phyloP scores from a whole-genome alignment of 1,140 invertebrate species.

The Hyles vespertilio region DNA sequence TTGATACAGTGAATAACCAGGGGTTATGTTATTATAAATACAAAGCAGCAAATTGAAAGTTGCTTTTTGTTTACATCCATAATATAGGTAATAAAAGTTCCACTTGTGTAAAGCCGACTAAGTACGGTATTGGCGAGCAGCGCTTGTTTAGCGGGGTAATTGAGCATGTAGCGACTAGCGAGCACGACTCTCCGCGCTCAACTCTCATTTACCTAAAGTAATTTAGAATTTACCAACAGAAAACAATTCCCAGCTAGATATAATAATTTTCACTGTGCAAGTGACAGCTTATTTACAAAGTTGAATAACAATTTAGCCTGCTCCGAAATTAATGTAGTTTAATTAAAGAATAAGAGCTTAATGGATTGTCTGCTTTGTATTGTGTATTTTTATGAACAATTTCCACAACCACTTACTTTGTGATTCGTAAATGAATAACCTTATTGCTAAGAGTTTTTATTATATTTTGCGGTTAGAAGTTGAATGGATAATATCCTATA shows the following conservation, averaged over 20 bases:
- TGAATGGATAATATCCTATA: too few relatives aligned
- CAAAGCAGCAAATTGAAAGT: too few relatives aligned
- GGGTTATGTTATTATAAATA: too few relatives aligned
- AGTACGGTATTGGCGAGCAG: slow-evolving; percentile 6
- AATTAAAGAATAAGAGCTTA: neutral
- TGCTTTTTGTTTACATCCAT: too few relatives aligned
- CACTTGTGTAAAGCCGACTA: slow-evolving; percentile 5
- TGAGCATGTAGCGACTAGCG: slow-evolving; percentile 15
- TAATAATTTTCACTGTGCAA: slow-evolving; percentile 11
- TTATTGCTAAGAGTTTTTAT: too few relatives aligned
- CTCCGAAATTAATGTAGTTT: neutral
- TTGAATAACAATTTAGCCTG: neutral
- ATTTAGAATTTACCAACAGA: slow-evolving; percentile 13
- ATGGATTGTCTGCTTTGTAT: too few relatives aligned
- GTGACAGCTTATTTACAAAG: slow-evolving; percentile 15
- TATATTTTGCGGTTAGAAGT: too few relatives aligned
- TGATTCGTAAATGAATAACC: too few relatives aligned
- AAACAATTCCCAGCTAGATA: slow-evolving; percentile 13
- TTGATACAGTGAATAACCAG: too few relatives aligned
- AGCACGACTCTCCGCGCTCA: slow-evolving; percentile 8
- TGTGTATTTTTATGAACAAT: too few relatives aligned
- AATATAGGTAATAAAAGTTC: too few relatives aligned
- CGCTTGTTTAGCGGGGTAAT: slow-evolving; percentile 16
- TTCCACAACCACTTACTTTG: too few relatives aligned
- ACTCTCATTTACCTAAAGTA: slow-evolving; percentile 14